Conservation (phyloP, 2,797 vertebrate genomes). For the Heterohyrax brucei region DNA sequence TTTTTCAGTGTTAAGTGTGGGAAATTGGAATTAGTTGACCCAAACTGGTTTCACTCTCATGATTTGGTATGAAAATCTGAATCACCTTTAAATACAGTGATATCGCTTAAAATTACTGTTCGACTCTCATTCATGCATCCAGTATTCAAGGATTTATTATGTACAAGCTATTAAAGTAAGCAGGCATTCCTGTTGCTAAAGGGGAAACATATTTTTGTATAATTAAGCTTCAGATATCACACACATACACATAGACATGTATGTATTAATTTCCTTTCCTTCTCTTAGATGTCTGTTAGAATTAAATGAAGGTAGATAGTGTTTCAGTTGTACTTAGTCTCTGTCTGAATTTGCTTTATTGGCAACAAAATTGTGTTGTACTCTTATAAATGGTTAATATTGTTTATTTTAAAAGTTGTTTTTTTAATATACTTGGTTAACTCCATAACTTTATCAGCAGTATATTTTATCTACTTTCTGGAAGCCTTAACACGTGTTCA, state of each 20-base stretch:
- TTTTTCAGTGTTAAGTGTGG: neutral
- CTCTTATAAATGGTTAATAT: slow-evolving; percentile 30
- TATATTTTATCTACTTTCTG: slow-evolving; percentile 22
- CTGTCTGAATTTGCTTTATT: slow-evolving; percentile 50
- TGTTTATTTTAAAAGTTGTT: neutral
- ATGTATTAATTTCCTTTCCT: neutral
- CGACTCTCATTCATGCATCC: slow-evolving; percentile 10
- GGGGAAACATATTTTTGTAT: slow-evolving; percentile 17
- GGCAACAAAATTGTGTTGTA: neutral
- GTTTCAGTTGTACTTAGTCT: slow-evolving; percentile 8
- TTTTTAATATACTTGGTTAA: slow-evolving; percentile 8
- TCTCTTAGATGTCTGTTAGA: neutral
- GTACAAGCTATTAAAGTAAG: neutral
- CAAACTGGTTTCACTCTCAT: slow-evolving; percentile 47
- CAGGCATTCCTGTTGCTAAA: neutral
- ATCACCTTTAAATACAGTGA: slow-evolving; percentile 26
- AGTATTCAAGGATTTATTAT: slow-evolving; percentile 14
- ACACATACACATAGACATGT: neutral
- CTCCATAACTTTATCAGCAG: neutral
- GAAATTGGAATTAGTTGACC: slow-evolving; percentile 24
- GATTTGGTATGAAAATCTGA: slow-evolving; percentile 32
- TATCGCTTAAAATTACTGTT: slow-evolving; percentile 45
- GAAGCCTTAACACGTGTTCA: neutral
- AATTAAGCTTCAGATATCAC: slow-evolving; percentile 42
- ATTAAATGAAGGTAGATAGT: slow-evolving; percentile 12